Evolutionary conservation across 2,888 invertebrate species (phyloP), one percentile per base, ranked within the genome.

Genomic region (Xylophagus ater): DNA sequence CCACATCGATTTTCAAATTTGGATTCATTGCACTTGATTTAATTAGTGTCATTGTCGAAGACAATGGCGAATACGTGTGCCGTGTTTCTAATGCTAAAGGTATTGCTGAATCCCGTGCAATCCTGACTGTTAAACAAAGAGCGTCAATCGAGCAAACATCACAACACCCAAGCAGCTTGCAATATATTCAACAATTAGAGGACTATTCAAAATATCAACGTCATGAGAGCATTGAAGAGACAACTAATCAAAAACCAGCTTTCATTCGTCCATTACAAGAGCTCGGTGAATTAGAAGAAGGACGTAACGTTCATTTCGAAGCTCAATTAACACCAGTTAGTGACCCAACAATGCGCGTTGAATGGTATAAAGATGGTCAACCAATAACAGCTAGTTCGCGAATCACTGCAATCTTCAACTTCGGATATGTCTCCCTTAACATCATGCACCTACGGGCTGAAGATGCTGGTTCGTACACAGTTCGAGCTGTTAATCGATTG

Each of bases 381-480:
- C 81, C 93, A 19, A 85, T 98, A 57, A 92, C 90, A 69, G 90
- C 92, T 61, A 94, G 96, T 70, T 92, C 93, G 64, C 81, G 94
- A 70, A 93, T 92, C 70, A 88, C 88, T 64, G 89, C 92, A 65
- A 88, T 90, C 74, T 90, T 90, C 78, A 96, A 94, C 79, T 94
- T 96, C 78, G 94, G 94, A 65, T 93, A 93, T 76, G 93, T 94
- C 72, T 90, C 92, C 71, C 82, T 96, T 60, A 94, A 94, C 71
- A 93, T 97, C 68, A 76, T 92, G 81, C 93, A 94, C 81, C 84
- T 94, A 76, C 85, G 93, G 73, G 81, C 84, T 74, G 96, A 97
- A 80, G 97, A 98, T 79, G 82, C 87, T 60, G 94, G 94, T 68
- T 82, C 84, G 67, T 92, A 92, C 57, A 88, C 87, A 54, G 86